Conservation (phyloP, 2,113 vertebrate species). For the Brachypodius melanocephalos region DNA sequence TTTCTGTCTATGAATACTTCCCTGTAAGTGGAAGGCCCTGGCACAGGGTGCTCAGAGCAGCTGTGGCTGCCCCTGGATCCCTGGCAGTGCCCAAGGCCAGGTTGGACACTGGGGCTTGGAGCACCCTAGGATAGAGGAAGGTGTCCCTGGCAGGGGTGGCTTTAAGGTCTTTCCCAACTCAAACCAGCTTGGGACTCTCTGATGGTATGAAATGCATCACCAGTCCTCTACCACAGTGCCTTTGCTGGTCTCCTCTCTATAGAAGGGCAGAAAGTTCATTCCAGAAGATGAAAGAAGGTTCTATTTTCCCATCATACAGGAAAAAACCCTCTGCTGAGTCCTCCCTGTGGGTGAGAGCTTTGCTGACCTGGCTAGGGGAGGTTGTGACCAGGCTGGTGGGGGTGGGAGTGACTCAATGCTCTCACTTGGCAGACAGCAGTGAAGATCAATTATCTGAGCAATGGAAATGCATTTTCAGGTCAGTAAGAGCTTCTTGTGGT, state of each 20-base stretch:
- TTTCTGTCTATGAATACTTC: neutral
- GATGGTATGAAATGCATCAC: neutral
- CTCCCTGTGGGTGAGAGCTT: neutral
- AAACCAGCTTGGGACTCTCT: neutral
- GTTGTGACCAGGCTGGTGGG: neutral
- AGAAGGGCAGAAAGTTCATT: neutral
- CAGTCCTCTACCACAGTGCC: fast-evolving
- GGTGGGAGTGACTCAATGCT: neutral
- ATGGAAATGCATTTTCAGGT: constrained; percentile 4
- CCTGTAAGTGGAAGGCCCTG: fast-evolving
- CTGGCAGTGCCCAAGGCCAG: neutral
- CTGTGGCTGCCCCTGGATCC: neutral
- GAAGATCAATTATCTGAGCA: constrained; percentile 4
- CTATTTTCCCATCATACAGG: neutral
- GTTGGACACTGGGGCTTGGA: fast-evolving
- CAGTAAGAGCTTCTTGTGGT: neutral
- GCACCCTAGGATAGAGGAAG: neutral
- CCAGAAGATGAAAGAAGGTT: neutral
- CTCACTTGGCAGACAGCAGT: neutral
- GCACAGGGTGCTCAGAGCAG: neutral
- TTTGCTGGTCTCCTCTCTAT: neutral
- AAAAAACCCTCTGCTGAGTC: neutral
- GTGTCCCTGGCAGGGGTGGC: neutral
- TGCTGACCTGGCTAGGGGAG: neutral
- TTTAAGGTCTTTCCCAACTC: neutral